Conservation (phyloP, 2,113 vertebrate genomes). For the Datnioides undecimradiatus region DNA sequence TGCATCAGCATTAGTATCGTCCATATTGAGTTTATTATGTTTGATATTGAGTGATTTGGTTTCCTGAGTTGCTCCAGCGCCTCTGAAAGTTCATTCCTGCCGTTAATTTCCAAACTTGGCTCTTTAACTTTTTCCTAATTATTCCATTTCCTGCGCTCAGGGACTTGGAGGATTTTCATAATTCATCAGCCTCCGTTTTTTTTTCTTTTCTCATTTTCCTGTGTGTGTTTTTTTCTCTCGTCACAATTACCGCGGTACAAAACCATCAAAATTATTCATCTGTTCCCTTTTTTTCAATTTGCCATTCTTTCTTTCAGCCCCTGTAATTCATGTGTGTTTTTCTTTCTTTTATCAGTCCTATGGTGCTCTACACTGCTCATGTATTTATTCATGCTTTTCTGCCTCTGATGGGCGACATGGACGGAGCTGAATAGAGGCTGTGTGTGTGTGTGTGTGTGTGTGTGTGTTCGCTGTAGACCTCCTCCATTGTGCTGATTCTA, state of each 20-base stretch:
- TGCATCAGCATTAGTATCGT: too few species aligned
- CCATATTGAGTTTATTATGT: too few species aligned
- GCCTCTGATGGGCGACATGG: conserved; percentile 75
- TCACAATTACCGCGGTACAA: conserved; percentile 69
- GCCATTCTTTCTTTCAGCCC: conserved; percentile 63
- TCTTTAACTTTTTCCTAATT: conserved; percentile 68
- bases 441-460: conserved; percentile 42
- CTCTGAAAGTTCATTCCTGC: conserved; percentile 30
- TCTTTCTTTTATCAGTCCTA: conserved; percentile 71
- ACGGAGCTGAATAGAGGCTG: conserved; percentile 66
- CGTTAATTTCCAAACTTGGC: conserved; percentile 50
- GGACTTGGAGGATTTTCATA: conserved; percentile 66
- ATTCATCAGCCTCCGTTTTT: conserved; percentile 48
- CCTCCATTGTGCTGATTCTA: conserved; percentile 69
- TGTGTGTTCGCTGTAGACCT: conserved; percentile 54
- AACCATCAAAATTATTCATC: conserved; percentile 76
- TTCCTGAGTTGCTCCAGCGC: too few species aligned
- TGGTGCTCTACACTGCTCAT: conserved; percentile 70
- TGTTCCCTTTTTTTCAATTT: conserved; percentile 70
- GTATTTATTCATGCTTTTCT: conserved; percentile 80
- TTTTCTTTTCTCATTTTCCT: too few species aligned
- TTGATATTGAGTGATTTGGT: neutral
- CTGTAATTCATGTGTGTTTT: conserved; percentile 70
- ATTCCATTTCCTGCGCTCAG: conserved; percentile 59
- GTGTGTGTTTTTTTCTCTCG: conserved; percentile 24